Conservation (phyloP, 1,140 invertebrate species). For the Aphelenchoides besseyi region DNA sequence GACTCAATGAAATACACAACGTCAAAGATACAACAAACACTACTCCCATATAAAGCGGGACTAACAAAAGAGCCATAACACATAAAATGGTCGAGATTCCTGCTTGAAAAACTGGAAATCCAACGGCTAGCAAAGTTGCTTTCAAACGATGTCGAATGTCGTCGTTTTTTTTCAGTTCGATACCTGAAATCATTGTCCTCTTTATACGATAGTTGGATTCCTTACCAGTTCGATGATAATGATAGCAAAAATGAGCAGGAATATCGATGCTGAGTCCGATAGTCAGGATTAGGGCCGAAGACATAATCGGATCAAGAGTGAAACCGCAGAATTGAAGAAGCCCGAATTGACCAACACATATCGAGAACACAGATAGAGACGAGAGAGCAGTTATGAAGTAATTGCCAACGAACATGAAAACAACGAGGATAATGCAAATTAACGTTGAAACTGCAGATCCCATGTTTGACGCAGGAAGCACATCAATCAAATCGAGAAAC, state of each 20-base stretch:
- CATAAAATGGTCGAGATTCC: slow-evolving; percentile 25
- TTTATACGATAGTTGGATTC: background rate
- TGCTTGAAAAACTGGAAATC: slow-evolving; percentile 30
- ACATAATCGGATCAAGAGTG: slow-evolving; percentile 61
- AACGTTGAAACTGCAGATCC: slow-evolving; percentile 61
- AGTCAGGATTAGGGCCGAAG: slow-evolving; percentile 63
- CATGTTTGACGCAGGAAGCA: slow-evolving; percentile 43
- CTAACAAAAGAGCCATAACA: slow-evolving; percentile 21
- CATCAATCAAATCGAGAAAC: slow-evolving; percentile 27
- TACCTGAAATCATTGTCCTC: background rate
- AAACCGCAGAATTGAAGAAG: slow-evolving; percentile 60
- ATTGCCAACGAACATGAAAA: slow-evolving; percentile 61
- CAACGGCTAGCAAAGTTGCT: slow-evolving; percentile 15
- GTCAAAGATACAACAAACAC: slow-evolving; percentile 28
- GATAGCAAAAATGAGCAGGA: slow-evolving; percentile 61
- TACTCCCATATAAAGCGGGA: slow-evolving; percentile 25
- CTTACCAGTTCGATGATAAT: slow-evolving; percentile 60
- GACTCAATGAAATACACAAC: slow-evolving; percentile 15
- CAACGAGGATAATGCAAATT: slow-evolving; percentile 58
- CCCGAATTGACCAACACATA: slow-evolving; percentile 56
- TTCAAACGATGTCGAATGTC: slow-evolving; percentile 10
- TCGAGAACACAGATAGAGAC: slow-evolving; percentile 56
- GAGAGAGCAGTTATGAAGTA: slow-evolving; percentile 57
- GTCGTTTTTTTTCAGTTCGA: background rate
- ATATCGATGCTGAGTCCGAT: slow-evolving; percentile 63